These are phyloP conservation scores for Microtus montanus DNA, from an alignment of 2,113 vertebrate genomes.

Conservation along the genomic window DNA sequence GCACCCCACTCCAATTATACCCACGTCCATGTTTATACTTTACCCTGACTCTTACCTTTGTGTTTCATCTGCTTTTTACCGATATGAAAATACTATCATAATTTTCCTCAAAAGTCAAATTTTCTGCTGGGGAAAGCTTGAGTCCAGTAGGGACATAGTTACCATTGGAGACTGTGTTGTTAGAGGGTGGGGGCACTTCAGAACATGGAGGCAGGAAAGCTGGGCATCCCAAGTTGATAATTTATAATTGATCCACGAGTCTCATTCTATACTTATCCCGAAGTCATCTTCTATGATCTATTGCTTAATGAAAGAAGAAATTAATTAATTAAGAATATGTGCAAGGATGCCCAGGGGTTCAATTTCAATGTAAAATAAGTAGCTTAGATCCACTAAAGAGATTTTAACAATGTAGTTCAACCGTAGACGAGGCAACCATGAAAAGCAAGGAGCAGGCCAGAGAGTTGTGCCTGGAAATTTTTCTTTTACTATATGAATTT, in stretches of 20 bases:
- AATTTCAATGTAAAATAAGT: slow-evolving; percentile 67
- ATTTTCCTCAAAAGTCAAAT: slow-evolving; percentile 33
- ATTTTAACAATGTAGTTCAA: slow-evolving; percentile 54
- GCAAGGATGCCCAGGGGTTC: slow-evolving; percentile 64
- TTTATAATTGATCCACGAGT: slow-evolving; percentile 60
- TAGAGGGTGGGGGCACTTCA: background rate
- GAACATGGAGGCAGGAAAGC: background rate
- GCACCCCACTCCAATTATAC: background rate
- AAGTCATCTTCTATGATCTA: slow-evolving; percentile 68
- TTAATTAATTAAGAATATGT: slow-evolving; percentile 76
- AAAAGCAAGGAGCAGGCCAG: background rate
- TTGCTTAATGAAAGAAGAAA: slow-evolving; percentile 76
- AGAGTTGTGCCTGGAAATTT: background rate
- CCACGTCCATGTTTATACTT: background rate
- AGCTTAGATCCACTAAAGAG: slow-evolving; percentile 51
- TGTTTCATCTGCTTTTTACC: slow-evolving; percentile 46
- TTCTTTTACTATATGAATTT: background rate
- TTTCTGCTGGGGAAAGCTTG: background rate
- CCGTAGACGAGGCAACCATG: background rate
- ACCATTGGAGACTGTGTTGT: background rate
- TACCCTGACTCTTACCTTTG: background rate
- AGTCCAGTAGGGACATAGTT: background rate
- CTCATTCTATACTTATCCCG: slow-evolving; percentile 59
- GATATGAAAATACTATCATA: slow-evolving; percentile 15
- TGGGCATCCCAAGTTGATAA: background rate